A percentile compares a stretch with the other conserved stretches of the same genome.
Evolutionary conservation across 2,888 invertebrate species (phyloP).

Genomic region (Drosophila maculinotata): DNA sequence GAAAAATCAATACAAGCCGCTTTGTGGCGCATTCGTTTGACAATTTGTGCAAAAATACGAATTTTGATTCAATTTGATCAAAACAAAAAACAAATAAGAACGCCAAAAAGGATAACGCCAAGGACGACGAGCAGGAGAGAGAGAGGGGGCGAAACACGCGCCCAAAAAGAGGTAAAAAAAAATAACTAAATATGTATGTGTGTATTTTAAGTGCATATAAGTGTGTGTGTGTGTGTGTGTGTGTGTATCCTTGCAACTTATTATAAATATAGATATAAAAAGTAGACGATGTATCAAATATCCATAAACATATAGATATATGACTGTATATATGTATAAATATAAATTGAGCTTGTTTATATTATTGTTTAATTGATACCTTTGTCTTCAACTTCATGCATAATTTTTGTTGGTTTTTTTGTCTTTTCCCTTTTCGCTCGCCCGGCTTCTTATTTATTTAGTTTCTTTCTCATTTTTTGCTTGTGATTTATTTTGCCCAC

Average conservation of each 20-base stretch:
- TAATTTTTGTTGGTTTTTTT: slow-evolving; percentile 42
- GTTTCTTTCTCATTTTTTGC: slow-evolving; percentile 31
- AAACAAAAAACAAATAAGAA: too few relatives aligned
- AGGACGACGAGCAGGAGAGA: slow-evolving; percentile 35
- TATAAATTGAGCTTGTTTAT: slow-evolving; percentile 4
- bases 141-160: slow-evolving; percentile 25
- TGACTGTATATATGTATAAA: slow-evolving; percentile 1
- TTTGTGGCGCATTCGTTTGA: slow-evolving; percentile 8
- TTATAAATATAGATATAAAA: slow-evolving; percentile 69
- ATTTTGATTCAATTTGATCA: too few relatives aligned
- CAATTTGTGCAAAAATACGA: slow-evolving; percentile 40
- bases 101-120: slow-evolving; percentile 36
- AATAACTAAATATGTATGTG: slow-evolving; percentile 6
- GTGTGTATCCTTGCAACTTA: slow-evolving; percentile 63
- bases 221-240: background rate
- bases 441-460: slow-evolving; percentile 64
- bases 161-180: slow-evolving; percentile 42
- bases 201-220: too few relatives aligned
- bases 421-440: slow-evolving; percentile 15
- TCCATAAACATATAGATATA: background rate
- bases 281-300: slow-evolving; percentile 36
- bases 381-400: slow-evolving; percentile 52
- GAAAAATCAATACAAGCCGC: slow-evolving; percentile 58
- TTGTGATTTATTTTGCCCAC: slow-evolving; percentile 62
- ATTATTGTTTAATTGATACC: slow-evolving; percentile 50